Evolutionary conservation across 2,797 vertebrate genomes (phyloP).

Genomic region (Xiphophorus birchmanni): DNA sequence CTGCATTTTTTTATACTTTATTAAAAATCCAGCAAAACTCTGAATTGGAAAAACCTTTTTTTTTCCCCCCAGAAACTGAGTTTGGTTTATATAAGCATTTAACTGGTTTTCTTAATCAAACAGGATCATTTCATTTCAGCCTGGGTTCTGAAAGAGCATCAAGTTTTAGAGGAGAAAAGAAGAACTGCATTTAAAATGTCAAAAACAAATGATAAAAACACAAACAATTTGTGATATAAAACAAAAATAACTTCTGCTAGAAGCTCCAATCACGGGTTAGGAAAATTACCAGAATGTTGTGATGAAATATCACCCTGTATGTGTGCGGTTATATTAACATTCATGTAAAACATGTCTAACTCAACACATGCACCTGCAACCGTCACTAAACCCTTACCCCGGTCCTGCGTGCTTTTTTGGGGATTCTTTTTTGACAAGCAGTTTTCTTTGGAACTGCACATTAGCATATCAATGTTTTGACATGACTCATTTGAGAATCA

Average conservation of each 20-base stretch:
- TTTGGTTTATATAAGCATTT: neutral
- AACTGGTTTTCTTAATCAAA: neutral
- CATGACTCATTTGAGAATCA: neutral
- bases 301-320: neutral
- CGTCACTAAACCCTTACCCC: neutral
- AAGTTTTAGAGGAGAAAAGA: neutral
- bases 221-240: neutral
- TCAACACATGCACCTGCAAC: neutral
- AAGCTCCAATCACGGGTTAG: neutral
- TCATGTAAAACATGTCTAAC: neutral
- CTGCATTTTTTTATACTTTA: no score
- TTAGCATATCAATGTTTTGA: neutral
- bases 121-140: neutral
- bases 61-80: neutral
- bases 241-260: neutral
- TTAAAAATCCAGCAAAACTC: neutral
- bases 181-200: neutral
- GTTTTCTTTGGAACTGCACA: neutral
- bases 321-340: no score
- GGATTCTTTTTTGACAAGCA: neutral
- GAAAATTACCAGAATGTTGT: no score
- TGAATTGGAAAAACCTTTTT: neutral
- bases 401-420: neutral
- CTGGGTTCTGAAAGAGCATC: neutral
- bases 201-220: neutral